Percentiles rank a stretch among this genome's conserved stretches.
Conservation (phyloP, 2,113 vertebrate genomes). For the Thryonomys swinderianus region DNA sequence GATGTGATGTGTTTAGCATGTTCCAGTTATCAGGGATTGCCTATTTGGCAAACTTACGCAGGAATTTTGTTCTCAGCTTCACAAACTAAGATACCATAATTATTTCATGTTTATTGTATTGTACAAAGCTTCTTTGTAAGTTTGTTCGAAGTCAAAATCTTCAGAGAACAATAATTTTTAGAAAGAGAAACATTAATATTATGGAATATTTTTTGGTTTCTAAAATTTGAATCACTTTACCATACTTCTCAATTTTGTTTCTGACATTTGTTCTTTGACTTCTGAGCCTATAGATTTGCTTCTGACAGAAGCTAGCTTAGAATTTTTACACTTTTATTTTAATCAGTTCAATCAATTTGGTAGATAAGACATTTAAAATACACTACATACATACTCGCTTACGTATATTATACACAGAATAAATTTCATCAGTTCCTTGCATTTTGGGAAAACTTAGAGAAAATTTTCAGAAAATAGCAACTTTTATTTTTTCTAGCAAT, state of each 20-base stretch:
- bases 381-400: not conserved
- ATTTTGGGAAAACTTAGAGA: constrained; percentile 30
- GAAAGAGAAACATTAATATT: constrained; percentile 33
- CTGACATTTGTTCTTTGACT: not conserved
- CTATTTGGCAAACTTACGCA: not conserved
- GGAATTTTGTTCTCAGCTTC: constrained; percentile 16
- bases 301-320: not conserved
- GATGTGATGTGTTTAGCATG: not conserved
- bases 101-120: constrained; percentile 40
- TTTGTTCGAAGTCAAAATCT: constrained; percentile 46
- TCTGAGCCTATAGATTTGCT: not conserved
- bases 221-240: constrained; percentile 19
- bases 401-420: constrained; percentile 5
- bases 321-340: constrained; percentile 41
- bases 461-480: constrained; percentile 2
- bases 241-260: constrained; percentile 21
- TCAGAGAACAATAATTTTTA: not conserved
- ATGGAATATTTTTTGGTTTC: not conserved
- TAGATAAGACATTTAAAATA: constrained; percentile 17
- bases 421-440: constrained; percentile 28
- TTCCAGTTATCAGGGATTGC: not conserved
- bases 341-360: not conserved
- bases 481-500: constrained; percentile 23
- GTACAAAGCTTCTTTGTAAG: not conserved
- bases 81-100: not conserved